Conservation (phyloP, 1,140 invertebrate species). For the Caenorhabditis inopinata region DNA sequence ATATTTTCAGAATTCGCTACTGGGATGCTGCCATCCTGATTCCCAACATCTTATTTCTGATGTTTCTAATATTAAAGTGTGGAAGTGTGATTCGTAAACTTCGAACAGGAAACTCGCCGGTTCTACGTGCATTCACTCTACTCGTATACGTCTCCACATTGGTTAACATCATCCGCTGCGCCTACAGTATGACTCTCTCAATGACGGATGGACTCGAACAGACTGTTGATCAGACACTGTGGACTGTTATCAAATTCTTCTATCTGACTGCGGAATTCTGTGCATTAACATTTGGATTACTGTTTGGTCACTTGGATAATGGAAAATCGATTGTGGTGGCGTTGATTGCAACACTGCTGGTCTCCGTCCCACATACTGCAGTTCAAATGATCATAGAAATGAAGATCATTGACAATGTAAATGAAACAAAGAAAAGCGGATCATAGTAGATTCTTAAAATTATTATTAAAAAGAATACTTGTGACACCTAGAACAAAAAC, state of each 20-base stretch:
- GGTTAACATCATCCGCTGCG: slow-evolving; percentile 37
- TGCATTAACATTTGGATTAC: slow-evolving; percentile 34
- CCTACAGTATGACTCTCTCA: slow-evolving; percentile 17
- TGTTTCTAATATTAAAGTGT: slow-evolving; percentile 35
- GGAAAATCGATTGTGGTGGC: slow-evolving; percentile 23
- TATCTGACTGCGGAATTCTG: slow-evolving; percentile 39
- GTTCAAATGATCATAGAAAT: slow-evolving; percentile 36
- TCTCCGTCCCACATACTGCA: slow-evolving; percentile 28
- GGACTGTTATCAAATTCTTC: slow-evolving; percentile 39
- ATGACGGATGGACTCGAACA: slow-evolving; percentile 29
- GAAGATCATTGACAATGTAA: slow-evolving; percentile 24
- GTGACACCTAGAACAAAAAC: too few species aligned
- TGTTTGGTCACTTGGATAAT: slow-evolving; percentile 46
- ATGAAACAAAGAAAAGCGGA: too few species aligned
- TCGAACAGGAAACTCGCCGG: background rate
- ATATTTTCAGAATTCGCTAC: slow-evolving; percentile 31
- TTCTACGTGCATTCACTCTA: slow-evolving; percentile 36
- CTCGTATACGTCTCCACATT: slow-evolving; percentile 34
- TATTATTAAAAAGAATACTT: too few species aligned
- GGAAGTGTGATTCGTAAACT: slow-evolving; percentile 18
- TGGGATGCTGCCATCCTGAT: slow-evolving; percentile 35
- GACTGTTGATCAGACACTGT: slow-evolving; percentile 32
- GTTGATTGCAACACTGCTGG: slow-evolving; percentile 14
- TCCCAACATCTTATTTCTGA: slow-evolving; percentile 32
- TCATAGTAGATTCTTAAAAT: too few species aligned